phyloP scores from a whole-genome alignment of 2,113 vertebrate genomes.

The Tonatia bakeri region DNA sequence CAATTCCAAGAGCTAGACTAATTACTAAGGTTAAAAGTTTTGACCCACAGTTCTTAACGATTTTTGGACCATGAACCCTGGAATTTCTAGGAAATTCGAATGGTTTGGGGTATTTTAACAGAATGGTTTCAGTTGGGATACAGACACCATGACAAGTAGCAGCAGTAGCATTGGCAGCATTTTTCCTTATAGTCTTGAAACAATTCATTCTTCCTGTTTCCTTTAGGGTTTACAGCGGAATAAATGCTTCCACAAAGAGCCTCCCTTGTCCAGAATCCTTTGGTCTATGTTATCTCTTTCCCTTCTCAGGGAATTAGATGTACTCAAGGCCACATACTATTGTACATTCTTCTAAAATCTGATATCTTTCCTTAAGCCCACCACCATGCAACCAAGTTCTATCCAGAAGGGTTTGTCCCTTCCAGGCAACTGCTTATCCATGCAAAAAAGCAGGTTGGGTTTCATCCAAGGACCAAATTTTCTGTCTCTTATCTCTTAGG shows the following conservation, averaged over 20 bases:
- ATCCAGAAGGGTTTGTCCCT: not conserved
- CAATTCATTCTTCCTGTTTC: not conserved
- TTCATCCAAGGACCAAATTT: not conserved
- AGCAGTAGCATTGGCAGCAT: not conserved
- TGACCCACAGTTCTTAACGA: not conserved
- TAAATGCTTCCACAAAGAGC: not conserved
- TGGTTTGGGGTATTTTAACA: not conserved
- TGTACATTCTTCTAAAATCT: not conserved
- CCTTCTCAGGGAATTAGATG: not conserved
- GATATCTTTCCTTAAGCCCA: not conserved
- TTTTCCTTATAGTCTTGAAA: not conserved
- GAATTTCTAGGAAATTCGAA: not conserved
- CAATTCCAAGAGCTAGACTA: not conserved
- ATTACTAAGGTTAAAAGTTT: not conserved
- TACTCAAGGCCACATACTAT: not conserved
- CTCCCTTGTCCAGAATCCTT: not conserved
- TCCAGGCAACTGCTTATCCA: not conserved
- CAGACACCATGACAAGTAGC: not conserved
- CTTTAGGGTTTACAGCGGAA: not conserved
- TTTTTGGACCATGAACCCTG: not conserved
- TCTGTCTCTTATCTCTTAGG: slow-evolving; percentile 1
- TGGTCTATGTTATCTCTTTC: not conserved
- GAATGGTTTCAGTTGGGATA: not conserved
- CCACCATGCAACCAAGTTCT: not conserved
- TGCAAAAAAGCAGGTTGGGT: not conserved